phyloP scores from a whole-genome alignment of 2,888 invertebrate species.

The Odontocerum albicorne region DNA sequence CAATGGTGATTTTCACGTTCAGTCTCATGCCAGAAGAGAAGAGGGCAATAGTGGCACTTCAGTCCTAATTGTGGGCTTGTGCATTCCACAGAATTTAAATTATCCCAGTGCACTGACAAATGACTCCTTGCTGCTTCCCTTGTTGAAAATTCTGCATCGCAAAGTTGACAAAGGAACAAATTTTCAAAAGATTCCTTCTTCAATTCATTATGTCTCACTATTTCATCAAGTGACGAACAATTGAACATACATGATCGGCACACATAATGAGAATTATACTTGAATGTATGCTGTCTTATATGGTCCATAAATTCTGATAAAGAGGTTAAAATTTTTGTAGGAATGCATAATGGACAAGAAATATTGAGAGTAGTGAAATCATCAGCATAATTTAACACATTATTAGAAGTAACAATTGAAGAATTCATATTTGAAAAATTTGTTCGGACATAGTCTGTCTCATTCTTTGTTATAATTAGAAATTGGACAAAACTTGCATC shows the following conservation, averaged over 20 bases:
- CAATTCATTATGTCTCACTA: slow-evolving; percentile 44
- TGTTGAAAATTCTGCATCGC: slow-evolving; percentile 53
- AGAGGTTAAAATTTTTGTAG: slow-evolving; percentile 40
- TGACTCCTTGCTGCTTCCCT: slow-evolving; percentile 46
- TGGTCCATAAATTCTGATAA: slow-evolving; percentile 42
- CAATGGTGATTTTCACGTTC: slow-evolving; percentile 53
- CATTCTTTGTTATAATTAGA: slow-evolving; percentile 49
- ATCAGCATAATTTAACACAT: slow-evolving; percentile 44
- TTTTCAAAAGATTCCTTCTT: slow-evolving; percentile 51
- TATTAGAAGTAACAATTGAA: slow-evolving; percentile 44
- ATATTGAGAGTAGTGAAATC: slow-evolving; percentile 40
- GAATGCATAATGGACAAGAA: slow-evolving; percentile 46
- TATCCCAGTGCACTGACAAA: slow-evolving; percentile 47
- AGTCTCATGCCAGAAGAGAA: slow-evolving; percentile 55
- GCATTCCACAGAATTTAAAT: slow-evolving; percentile 39
- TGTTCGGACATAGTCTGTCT: slow-evolving; percentile 48
- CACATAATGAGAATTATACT: slow-evolving; percentile 45
- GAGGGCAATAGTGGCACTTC: slow-evolving; percentile 54
- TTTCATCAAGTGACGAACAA: slow-evolving; percentile 47
- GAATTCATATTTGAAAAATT: slow-evolving; percentile 43
- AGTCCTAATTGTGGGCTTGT: slow-evolving; percentile 55
- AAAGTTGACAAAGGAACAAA: slow-evolving; percentile 56
- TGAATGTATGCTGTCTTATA: slow-evolving; percentile 51
- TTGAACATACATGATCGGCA: slow-evolving; percentile 50
- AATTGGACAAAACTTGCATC: slow-evolving; percentile 53